Evolutionary conservation across 2,113 vertebrate genomes (phyloP), one percentile per base, ranked within the genome.

Genomic region (Forbesichthys agassizii): DNA sequence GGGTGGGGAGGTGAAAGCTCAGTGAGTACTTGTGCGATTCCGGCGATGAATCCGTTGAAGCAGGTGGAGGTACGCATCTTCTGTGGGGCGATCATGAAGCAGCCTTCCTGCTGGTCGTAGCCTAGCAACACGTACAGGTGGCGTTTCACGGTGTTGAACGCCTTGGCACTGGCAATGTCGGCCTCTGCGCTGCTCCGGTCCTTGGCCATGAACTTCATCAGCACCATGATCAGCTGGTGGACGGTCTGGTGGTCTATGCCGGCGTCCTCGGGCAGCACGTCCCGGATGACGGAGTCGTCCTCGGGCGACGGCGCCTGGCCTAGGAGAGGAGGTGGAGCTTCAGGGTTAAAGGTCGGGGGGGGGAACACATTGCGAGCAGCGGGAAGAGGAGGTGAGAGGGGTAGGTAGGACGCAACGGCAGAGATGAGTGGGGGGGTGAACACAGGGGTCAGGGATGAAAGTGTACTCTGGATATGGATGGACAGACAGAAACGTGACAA

Each of bases 201-300:
- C 88, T 98, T 98, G 9, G 96, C 94, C 98, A 99, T 99, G 73
- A 99, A 99, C 90, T 98, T 99, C 97, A 99, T 99, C 11, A 99
- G 94, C 80, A 99, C 97, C 55, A 95, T 97, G 71, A 99, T 98
- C 8, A 99, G 93, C 88, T 98, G 96, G 87, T 99, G 96, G 9
- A 99, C 98, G 0, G 98, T 99, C 91, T 99, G 98, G 79, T 99
- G 98, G 79, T 99, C 98, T 4, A 99, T 96, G 18, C 98, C 97
- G 4, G 94, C 95, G 11, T 99, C 95, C 79, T 99, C 97, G 0
- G 98, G 97, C 49, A 98, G 94, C 61, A 96, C 89, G 75, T 99
- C 98, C 88, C 92, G 95, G 88, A 99, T 97, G 74, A 92, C 86
- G 7, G 93, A 89, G 84, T 98, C 95, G 2, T 98, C 95, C 81